Conservation (phyloP, 2,113 vertebrate species). For the Oostethus manadensis region DNA sequence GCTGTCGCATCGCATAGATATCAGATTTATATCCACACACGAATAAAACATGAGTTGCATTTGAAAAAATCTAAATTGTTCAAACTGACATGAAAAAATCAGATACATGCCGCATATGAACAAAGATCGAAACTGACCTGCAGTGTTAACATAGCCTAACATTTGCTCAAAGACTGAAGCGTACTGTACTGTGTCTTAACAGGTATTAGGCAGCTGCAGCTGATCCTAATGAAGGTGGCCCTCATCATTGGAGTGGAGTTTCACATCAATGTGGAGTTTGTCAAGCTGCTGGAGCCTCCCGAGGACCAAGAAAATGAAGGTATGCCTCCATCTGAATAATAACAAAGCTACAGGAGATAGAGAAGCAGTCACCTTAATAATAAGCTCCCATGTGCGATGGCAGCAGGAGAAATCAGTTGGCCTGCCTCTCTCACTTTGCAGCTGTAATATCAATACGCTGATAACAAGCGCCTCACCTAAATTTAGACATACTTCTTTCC, state of each 20-base stretch:
- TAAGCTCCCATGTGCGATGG: slow-evolving; percentile 1
- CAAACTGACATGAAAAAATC: too few species aligned
- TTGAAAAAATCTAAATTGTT: too few species aligned
- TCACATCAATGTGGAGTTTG: slow-evolving; percentile 91
- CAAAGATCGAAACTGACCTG: too few species aligned
- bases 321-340: slow-evolving; percentile 32
- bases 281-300: slow-evolving; percentile 87
- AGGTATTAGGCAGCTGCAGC: slow-evolving; percentile 96
- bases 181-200: slow-evolving; percentile 22
- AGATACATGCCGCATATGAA: too few species aligned
- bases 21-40: too few species aligned
- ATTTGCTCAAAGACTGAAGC: slow-evolving; percentile 5
- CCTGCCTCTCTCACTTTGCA: slow-evolving; percentile 11
- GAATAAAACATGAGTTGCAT: too few species aligned
- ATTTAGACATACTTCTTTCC: slow-evolving; percentile 45
- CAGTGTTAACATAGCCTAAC: too few species aligned
- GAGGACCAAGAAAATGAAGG: slow-evolving; percentile 93
- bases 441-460: slow-evolving; percentile 40
- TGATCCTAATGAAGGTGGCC: slow-evolving; percentile 92
- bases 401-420: slow-evolving; percentile 14
- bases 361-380: background rate
- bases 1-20: too few species aligned
- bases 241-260: slow-evolving; percentile 92
- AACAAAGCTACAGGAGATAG: background rate
- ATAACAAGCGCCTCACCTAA: slow-evolving; percentile 64